Evolutionary conservation across 2,797 vertebrate species (phyloP), one percentile per base, ranked within the genome.

Genomic region (Macrochelys suwanniensis): DNA sequence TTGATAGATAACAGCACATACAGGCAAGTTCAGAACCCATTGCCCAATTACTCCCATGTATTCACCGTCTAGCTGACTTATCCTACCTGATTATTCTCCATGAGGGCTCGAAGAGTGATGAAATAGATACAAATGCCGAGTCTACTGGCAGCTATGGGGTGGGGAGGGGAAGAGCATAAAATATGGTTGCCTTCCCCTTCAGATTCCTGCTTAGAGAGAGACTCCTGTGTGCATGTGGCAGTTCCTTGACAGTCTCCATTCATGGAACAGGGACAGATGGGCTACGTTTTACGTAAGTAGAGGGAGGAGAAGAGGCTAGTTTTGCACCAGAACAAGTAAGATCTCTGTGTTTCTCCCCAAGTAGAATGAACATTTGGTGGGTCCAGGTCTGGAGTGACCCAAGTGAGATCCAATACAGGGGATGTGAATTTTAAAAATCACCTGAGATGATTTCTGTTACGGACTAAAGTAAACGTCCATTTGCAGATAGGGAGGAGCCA

Each of bases 91-190:
- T 97, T 95, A 85, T 93, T 91, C 82, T 49, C 82, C 49, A 80
- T 82, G 87, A 92, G 90, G 45, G 74, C 94, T 96, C 96, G 87
- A 80, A 88, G 93, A 91, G 88, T 96, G 92, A 95, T 96, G 93
- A 95, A 96, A 91, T 6, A 4, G 91, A 94, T 94, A 84, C 65
- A 82, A 84, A 95, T 11, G n/a, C n/a, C 42, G 65, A 71, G 17
- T 37, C 65, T 23, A 25, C 21, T 11, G 37, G 37, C 68, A 71
- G 68, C n/a, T 23, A 10, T 68, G 19, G 42, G 65, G n/a, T 23
- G n/a, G 80, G 61, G 47, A 80, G 91, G 88, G 92, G 87, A 4
- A 80, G 91, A 95, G 47, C 87, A 93, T 90, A 95, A 96, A 96
- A 86, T 57, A 85, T 33, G 92, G 92, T 92, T 91, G 68, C 17